phyloP scores from a whole-genome alignment of 2,113 vertebrate species.

The Leuciscus idus region DNA sequence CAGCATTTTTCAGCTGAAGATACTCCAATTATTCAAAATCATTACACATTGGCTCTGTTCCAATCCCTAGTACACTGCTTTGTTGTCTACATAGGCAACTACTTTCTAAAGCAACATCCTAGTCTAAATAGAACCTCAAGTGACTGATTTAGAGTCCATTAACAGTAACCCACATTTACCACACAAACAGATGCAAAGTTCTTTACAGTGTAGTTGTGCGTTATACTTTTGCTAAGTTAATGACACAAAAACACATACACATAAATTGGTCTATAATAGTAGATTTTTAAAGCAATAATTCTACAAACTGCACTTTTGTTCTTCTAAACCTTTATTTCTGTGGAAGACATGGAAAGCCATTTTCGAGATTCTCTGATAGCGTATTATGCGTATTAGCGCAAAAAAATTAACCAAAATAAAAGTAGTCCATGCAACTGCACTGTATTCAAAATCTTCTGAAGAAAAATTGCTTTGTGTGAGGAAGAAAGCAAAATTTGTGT shows the following conservation, averaged over 20 bases:
- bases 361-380: background rate
- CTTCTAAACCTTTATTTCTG: background rate
- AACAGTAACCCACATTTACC: background rate
- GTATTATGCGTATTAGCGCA: no score
- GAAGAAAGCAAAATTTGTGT: background rate
- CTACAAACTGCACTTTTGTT: background rate
- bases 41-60: background rate
- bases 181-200: slow-evolving; percentile 7
- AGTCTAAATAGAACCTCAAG: background rate
- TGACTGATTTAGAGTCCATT: background rate
- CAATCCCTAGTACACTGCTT: background rate
- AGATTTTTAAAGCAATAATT: background rate
- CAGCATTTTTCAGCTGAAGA: slow-evolving; percentile 11
- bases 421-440: background rate
- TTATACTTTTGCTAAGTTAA: background rate
- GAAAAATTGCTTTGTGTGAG: background rate
- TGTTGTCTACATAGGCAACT: background rate
- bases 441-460: background rate
- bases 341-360: background rate
- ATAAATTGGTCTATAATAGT: background rate
- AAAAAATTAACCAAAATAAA: no score
- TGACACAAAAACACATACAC: background rate
- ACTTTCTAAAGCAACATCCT: background rate
- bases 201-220: background rate
- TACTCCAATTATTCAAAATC: background rate